Conservation (phyloP, 2,113 vertebrate genomes). For the Chaetura pelagica region DNA sequence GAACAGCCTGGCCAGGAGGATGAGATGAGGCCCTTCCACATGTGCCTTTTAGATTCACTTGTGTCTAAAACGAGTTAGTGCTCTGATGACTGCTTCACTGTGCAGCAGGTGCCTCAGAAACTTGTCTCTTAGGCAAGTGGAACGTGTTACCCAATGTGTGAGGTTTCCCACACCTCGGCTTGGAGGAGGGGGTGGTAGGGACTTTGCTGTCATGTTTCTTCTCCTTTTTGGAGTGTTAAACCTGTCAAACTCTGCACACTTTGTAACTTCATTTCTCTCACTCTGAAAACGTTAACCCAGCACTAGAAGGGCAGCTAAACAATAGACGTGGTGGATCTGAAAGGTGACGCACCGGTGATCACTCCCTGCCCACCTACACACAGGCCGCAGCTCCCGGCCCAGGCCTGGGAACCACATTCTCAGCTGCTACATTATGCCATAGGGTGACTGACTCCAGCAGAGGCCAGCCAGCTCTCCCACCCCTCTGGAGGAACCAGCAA, state of each 20-base stretch:
- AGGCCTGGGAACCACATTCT: neutral
- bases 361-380: neutral
- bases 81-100: neutral
- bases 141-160: neutral
- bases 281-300: neutral
- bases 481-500: fast-evolving
- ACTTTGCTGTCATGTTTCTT: neutral
- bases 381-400: neutral
- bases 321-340: neutral
- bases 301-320: neutral
- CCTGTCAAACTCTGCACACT: neutral
- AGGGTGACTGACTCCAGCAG: neutral
- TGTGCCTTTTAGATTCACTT: fast-evolving
- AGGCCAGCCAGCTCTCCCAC: neutral
- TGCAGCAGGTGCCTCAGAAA: neutral
- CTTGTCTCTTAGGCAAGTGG: neutral
- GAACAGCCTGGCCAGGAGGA: neutral
- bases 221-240: neutral
- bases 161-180: neutral
- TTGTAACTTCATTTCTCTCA: neutral
- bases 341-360: fast-evolving
- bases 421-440: neutral
- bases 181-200: neutral
- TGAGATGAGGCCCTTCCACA: neutral
- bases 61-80: neutral